A percentile compares a stretch with the other conserved stretches of the same genome.
Conservation (phyloP, 2,797 vertebrate species). For the Bufotes viridis region DNA sequence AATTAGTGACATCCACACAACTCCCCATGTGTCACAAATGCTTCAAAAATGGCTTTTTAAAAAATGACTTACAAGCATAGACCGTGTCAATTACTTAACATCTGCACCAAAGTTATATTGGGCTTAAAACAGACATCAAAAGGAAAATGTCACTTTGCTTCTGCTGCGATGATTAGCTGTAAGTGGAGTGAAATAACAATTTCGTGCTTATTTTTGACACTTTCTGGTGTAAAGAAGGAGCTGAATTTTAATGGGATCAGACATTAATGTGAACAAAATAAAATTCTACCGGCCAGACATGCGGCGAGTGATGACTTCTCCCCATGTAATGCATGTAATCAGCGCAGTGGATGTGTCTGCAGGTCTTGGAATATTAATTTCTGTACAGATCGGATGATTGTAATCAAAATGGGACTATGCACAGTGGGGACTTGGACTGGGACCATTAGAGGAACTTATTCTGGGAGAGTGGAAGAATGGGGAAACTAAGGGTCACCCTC, state of each 20-base stretch:
- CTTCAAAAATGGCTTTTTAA: slow-evolving; percentile 55
- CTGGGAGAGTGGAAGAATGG: no score
- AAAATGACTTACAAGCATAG: slow-evolving; percentile 55
- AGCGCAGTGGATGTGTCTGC: not conserved
- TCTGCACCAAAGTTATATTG: slow-evolving; percentile 41
- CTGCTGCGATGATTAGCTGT: slow-evolving; percentile 56
- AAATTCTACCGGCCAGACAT: slow-evolving; percentile 3
- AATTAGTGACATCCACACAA: slow-evolving; percentile 52
- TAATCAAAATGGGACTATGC: not conserved
- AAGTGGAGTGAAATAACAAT: slow-evolving; percentile 63
- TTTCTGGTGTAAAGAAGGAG: slow-evolving; percentile 44
- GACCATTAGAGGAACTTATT: no score
- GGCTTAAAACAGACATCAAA: slow-evolving; percentile 63
- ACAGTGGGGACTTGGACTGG: not conserved
- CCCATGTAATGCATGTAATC: not conserved
- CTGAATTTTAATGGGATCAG: slow-evolving; percentile 55
- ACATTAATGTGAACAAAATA: slow-evolving; percentile 43
- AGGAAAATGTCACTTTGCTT: slow-evolving; percentile 53
- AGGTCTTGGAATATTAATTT: not conserved
- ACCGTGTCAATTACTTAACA: slow-evolving; percentile 63
- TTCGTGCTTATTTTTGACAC: slow-evolving; percentile 61
- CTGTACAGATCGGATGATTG: not conserved
- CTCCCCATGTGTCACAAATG: slow-evolving; percentile 53
- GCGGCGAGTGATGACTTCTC: not conserved
- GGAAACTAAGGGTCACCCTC: no score